Evolutionary conservation across 1,140 invertebrate genomes (phyloP), one percentile per base, ranked within the genome.

Genomic region (Formica exsecta): DNA sequence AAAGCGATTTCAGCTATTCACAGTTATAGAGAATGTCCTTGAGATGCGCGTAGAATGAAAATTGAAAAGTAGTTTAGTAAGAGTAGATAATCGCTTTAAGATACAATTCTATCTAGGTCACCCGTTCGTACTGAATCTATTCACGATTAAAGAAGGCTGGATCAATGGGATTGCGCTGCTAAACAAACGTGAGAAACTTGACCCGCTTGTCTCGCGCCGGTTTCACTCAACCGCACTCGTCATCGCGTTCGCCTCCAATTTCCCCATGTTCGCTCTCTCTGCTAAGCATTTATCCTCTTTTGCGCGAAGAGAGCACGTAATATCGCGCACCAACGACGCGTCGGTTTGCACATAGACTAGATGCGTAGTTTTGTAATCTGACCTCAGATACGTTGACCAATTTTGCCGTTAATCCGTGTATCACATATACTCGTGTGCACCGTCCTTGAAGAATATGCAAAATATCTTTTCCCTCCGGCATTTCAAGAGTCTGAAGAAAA

Each of bases 341-440:
- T 13, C n/a, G 48, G 13, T 22, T 83, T 62, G 68, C 79, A 83
- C 54, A 38, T 83, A 62, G 68, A 83, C 79, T 83, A 83, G 79
- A 83, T 73, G 25, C 65, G 25, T 61, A n/a, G 61, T 54, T 74
- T 29, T 36, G 73, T 62, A 36, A 80, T 48, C 54, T 83, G 68
- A 80, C 9, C 41, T 62, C 54, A 83, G 79, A 74, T 54, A 73
- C 8, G 25, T 83, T 29, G 57, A 81, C 7, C 44, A 54, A 77
- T 22, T 70, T 62, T 62, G 25, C n/a, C 51, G 22, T 61, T 62
- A 83, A 62, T 74, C 29, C 68, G 79, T 51, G 16, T 83, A 83
- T 83, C 79, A 74, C 79, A 83, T 83, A 74, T 83, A 74, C 68
- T 57, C 66, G 66, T 29, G 71, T 73, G 29, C 79, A 83, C 79